These are phyloP conservation scores for Noctua fimbriata DNA, from an alignment of 2,888 invertebrate genomes.

Conservation along the genomic window DNA sequence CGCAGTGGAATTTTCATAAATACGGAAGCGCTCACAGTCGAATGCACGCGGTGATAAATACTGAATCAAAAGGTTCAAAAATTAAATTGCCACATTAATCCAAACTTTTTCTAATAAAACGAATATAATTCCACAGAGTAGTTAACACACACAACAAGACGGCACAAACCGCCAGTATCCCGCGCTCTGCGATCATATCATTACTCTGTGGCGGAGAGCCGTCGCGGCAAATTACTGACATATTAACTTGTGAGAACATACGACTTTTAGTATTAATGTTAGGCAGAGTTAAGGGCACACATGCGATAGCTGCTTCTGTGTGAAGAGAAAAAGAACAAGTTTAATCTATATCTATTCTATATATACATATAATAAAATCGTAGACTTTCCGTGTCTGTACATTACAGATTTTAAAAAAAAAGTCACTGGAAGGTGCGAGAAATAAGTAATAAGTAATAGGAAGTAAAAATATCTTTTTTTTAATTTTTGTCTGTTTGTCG, in stretches of 20 bases:
- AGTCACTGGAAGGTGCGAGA: no score
- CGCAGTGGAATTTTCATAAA: background rate
- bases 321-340: background rate
- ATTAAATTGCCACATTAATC: background rate
- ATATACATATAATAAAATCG: no score
- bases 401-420: no score
- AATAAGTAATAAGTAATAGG: no score
- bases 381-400: no score
- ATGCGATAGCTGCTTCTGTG: background rate
- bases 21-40: background rate
- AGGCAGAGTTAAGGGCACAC: no score
- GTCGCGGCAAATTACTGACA: conserved; percentile 27
- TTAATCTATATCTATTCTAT: no score
- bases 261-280: conserved; percentile 21
- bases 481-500: no score
- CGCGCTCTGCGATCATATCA: background rate
- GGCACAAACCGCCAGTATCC: background rate
- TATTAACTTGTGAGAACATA: conserved; percentile 32
- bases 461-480: no score
- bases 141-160: background rate
- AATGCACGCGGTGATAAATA: background rate
- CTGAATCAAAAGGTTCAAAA: background rate
- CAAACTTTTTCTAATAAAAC: background rate
- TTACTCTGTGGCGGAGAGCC: conserved; percentile 14
- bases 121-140: background rate